Base-by-base conservation (phyloP, 2,888 invertebrate genomes). In the Horisme vitalbata region DNA sequence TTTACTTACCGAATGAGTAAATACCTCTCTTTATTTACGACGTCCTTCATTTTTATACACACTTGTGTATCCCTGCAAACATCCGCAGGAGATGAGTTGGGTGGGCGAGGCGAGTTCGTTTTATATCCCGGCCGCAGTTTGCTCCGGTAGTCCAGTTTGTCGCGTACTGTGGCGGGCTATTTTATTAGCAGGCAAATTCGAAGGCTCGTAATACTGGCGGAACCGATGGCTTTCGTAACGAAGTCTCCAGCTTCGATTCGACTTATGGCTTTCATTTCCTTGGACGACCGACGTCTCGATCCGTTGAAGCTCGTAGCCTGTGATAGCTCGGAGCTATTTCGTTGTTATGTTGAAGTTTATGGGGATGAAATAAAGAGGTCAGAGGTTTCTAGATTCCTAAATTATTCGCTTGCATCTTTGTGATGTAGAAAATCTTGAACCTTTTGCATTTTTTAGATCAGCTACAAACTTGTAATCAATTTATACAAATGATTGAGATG, bases 101-200 rank as follows among this genome's bases (percentile, higher is more conserved):
- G 71, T 71, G 65, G 77, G 71, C 63, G 70, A 71, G 75, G 71
- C 66, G 71, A 71, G 71, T 72, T 69, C 67, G 67, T 80, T 82
- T 83, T 80, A 81, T 74, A 68, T 65, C 71, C 71, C 70, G 62
- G 52, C 65, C 67, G 61, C 35, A 61, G 61, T 75, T 78, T 72
- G 72, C 68, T 66, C 65, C 65, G 68, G 65, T 59, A 56, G 71
- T 69, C 68, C 66, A 66, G 71, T 68, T 69, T 64, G 66, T 58
- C 60, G 59, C 58, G 67, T 66, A 69, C 68, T 71, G 71, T 67
- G 66, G 63, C 65, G 56, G 63, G 66, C 74, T 68, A 74, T 82
- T 82, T 83, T 81, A 79, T 82, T 79, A 75, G 74, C 75, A 81
- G 74, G 81, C 83, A 83, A 82, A 82, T 83, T 79, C 81, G 75